Base-by-base conservation (phyloP, 2,797 vertebrate species). In the Phrynocephalus forsythii region DNA sequence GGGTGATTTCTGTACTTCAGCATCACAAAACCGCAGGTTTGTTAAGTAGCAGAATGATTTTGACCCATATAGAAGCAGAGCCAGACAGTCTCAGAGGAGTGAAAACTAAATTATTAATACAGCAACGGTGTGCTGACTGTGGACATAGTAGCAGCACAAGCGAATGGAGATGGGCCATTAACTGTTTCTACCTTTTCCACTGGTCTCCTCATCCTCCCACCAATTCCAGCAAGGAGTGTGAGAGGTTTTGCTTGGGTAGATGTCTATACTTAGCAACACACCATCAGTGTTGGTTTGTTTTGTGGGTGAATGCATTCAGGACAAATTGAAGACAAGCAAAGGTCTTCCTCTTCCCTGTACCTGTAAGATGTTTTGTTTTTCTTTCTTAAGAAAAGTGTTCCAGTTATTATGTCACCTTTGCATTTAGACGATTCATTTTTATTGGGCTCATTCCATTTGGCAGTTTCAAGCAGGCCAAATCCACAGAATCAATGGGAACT, bases 81-180 rank as follows among this genome's bases (percentile, higher is more conserved):
- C 86, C 86, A 83, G 60, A 83, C 63, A 26, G 71, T 52, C 86
- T 87, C 86, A 38, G 48, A 83, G 10, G 44, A 86, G 60, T 75
- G 72, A 68, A 76, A 76, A 82, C 73, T 77, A 50, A 75, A 87
- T 87, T 87, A 87, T 87, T 87, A 72, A 76, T 82, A 76, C 1
- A 22, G 60, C 71, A 18, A 4, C 30, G 69, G 48, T 5, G 69
- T 9, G 9, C 79, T 48, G 56, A 56, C 85, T 81, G 33, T 63
- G 78, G 38, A 30, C n/a, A 50, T 60, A 28, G 48, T 71, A 56
- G 67, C 85, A 44, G 67, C 67, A 86, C 48, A 20, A 69, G 15
- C 6, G 26, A 56, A 10, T 28, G 7, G 33, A 87, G 85, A 87
- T 30, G 56, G 18, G n/a, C 56, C 69, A 87, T 75, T 87, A 82